phyloP scores from a whole-genome alignment of 2,797 vertebrate species.

The Darevskia mixta region DNA sequence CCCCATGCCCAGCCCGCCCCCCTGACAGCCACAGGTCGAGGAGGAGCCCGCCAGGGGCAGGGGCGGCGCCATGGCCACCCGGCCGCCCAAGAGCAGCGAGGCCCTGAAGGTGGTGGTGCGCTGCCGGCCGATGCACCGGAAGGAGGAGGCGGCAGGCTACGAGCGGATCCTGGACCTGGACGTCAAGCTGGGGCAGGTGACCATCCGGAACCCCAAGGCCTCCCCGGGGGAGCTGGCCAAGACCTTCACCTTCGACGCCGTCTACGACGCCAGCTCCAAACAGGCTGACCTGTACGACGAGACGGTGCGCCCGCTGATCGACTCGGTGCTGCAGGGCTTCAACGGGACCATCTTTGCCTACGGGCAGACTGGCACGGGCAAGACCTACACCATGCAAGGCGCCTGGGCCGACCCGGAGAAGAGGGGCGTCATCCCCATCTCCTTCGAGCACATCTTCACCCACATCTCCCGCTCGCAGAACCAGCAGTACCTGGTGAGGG shows the following conservation, averaged over 20 bases:
- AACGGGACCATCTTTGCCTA: slow-evolving; percentile 96
- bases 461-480: slow-evolving; percentile 95
- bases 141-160: slow-evolving; percentile 82
- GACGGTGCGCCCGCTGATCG: slow-evolving; percentile 92
- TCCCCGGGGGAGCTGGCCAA: slow-evolving; percentile 89
- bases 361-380: slow-evolving; percentile 96
- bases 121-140: slow-evolving; percentile 90
- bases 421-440: slow-evolving; percentile 91
- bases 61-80: not conserved
- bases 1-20: not conserved
- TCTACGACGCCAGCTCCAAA: slow-evolving; percentile 89
- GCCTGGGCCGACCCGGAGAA: slow-evolving; percentile 88
- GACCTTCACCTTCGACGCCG: slow-evolving; percentile 94
- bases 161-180: slow-evolving; percentile 89
- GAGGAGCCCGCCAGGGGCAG: not conserved
- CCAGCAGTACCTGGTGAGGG: slow-evolving; percentile 95
- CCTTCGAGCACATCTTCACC: slow-evolving; percentile 96
- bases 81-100: slow-evolving; percentile 81
- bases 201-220: slow-evolving; percentile 88
- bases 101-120: slow-evolving; percentile 95
- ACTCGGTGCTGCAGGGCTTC: slow-evolving; percentile 92
- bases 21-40: not conserved
- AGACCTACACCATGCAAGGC: slow-evolving; percentile 97
- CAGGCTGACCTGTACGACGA: slow-evolving; percentile 93
- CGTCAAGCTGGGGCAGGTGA: slow-evolving; percentile 92